phyloP scores from a whole-genome alignment of 1,140 invertebrate species.

The Sarcophaga bullata region DNA sequence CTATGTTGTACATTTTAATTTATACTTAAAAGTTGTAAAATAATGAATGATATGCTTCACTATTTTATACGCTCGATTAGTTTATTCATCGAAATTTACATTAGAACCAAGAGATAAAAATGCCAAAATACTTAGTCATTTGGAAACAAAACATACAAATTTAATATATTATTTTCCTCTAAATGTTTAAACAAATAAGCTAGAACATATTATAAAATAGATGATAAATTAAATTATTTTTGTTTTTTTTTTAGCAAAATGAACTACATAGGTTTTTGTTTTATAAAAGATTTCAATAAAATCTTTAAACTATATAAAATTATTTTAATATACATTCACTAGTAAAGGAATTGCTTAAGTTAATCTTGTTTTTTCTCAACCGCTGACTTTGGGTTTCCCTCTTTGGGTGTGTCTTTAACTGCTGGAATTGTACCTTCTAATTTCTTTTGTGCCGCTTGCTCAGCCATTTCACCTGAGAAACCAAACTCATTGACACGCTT shows the following conservation, averaged over 20 bases:
- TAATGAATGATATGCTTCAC: constrained; percentile 12
- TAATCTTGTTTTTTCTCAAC: constrained; percentile 62
- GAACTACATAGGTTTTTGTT: not conserved
- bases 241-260: not conserved
- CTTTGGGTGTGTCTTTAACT: constrained; percentile 33
- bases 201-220: not conserved
- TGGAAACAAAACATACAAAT: not conserved
- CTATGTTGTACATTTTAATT: not conserved
- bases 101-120: not conserved
- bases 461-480: constrained; percentile 80
- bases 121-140: not conserved
- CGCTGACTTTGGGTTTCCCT: constrained; percentile 50
- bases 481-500: constrained; percentile 97
- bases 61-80: too few relatives aligned
- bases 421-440: constrained; percentile 39
- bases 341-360: constrained; percentile 25
- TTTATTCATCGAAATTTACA: not conserved
- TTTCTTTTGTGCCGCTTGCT: constrained; percentile 61
- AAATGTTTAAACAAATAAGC: not conserved
- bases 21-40: not conserved
- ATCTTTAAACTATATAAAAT: constrained; percentile 14
- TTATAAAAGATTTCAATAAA: constrained; percentile 14
- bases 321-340: constrained; percentile 20
- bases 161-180: not conserved
- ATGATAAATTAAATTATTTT: not conserved